Percentiles rank a stretch among this genome's conserved stretches.
Conservation (phyloP, 1,140 invertebrate species). For the Rhopalosiphum maidis region DNA sequence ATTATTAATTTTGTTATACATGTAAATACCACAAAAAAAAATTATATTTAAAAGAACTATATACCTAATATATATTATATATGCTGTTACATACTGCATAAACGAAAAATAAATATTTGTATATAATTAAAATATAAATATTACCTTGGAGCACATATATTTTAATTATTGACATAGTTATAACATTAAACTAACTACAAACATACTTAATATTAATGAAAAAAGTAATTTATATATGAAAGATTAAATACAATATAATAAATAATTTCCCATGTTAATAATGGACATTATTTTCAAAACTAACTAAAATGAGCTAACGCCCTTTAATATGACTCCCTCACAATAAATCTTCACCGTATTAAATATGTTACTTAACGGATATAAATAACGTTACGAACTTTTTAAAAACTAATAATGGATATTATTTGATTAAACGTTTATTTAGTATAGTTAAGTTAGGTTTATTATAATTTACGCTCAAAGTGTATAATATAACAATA, state of each 20-base stretch:
- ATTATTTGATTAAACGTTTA: slow-evolving; percentile 1
- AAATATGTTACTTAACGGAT: background rate
- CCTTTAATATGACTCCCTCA: slow-evolving; percentile 18
- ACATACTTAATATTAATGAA: background rate
- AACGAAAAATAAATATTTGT: background rate
- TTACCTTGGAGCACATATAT: background rate
- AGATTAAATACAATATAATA: slow-evolving; percentile 1
- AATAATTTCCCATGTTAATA: background rate
- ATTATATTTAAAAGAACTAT: too few species aligned
- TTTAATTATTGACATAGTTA: background rate
- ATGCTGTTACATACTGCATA: background rate
- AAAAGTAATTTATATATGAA: slow-evolving; percentile 9
- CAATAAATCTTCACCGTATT: slow-evolving; percentile 30
- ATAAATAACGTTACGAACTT: background rate
- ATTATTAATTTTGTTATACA: background rate
- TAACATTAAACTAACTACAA: background rate
- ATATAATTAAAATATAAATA: background rate
- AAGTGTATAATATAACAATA: background rate
- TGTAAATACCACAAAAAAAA: background rate
- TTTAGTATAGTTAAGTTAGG: background rate
- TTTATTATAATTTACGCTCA: background rate
- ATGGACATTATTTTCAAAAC: background rate
- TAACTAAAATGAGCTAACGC: slow-evolving; percentile 40
- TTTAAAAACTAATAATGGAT: slow-evolving; percentile 1
- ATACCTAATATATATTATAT: too few species aligned